Conservation (phyloP, 2,888 invertebrate species). For the Phrixothrix hirtus region DNA sequence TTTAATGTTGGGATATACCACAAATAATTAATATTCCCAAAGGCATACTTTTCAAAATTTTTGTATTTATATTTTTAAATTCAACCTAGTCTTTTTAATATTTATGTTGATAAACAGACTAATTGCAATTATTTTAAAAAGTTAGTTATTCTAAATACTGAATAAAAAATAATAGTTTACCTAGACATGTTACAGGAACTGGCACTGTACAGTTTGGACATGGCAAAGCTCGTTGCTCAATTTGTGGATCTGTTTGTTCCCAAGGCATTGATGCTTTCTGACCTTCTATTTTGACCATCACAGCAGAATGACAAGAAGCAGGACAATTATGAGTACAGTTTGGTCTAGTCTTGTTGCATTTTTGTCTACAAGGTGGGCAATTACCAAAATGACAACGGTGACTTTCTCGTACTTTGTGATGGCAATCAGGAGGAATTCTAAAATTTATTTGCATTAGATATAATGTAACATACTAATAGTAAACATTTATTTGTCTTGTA, state of each 20-base stretch:
- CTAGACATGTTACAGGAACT: constrained; percentile 70
- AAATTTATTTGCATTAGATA: background rate
- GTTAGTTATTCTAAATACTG: no score
- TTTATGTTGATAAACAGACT: no score
- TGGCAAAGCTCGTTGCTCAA: constrained; percentile 61
- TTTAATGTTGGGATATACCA: no score
- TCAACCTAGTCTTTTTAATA: no score
- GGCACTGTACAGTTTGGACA: constrained; percentile 75
- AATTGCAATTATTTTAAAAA: no score
- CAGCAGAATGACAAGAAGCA: constrained; percentile 75
- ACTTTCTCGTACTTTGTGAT: constrained; percentile 72
- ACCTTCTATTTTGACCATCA: constrained; percentile 63
- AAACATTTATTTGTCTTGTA: no score
- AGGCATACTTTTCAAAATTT: no score
- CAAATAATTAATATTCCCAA: no score
- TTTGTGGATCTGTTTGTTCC: constrained; percentile 58
- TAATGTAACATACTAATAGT: constrained; percentile 5
- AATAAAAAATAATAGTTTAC: constrained; percentile 40
- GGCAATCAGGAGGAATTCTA: constrained; percentile 78
- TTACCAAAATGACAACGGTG: constrained; percentile 83
- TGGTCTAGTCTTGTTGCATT: constrained; percentile 65
- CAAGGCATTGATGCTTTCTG: constrained; percentile 69
- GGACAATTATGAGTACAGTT: constrained; percentile 72
- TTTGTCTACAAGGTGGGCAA: constrained; percentile 80
- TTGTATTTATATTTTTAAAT: no score